Conservation (phyloP, 2,113 vertebrate genomes). For the Cyrtonyx montezumae region DNA sequence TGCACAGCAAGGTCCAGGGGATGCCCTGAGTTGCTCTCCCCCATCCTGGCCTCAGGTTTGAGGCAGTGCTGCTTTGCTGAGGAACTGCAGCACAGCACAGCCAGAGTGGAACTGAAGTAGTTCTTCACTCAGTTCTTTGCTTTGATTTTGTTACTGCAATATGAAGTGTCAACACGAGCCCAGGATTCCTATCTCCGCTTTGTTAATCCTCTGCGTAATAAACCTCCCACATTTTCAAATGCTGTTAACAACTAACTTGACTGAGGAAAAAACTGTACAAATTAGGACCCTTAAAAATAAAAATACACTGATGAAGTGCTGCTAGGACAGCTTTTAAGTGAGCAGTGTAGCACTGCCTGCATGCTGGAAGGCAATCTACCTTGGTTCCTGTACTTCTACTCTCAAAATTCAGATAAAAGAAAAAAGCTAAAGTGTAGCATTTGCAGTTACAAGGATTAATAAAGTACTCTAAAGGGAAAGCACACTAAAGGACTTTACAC, state of each 20-base stretch:
- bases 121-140: neutral
- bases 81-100: neutral
- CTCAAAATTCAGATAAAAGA: neutral
- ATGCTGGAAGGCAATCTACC: neutral
- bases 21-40: neutral
- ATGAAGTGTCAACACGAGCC: neutral
- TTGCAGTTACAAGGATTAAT: neutral
- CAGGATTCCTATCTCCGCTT: neutral
- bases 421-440: neutral
- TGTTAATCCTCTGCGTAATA: accelerated
- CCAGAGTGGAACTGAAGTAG: neutral
- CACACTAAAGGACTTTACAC: neutral
- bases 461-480: neutral
- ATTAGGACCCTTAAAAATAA: neutral
- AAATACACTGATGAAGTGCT: neutral
- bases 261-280: neutral
- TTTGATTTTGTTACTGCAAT: neutral
- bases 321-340: neutral
- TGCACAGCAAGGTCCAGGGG: neutral
- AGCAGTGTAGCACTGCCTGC: neutral
- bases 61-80: neutral
- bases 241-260: neutral
- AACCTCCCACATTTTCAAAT: neutral
- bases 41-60: neutral
- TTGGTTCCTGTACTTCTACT: neutral